Base-by-base conservation (phyloP, 2,888 invertebrate genomes). In the Apeira syringaria region DNA sequence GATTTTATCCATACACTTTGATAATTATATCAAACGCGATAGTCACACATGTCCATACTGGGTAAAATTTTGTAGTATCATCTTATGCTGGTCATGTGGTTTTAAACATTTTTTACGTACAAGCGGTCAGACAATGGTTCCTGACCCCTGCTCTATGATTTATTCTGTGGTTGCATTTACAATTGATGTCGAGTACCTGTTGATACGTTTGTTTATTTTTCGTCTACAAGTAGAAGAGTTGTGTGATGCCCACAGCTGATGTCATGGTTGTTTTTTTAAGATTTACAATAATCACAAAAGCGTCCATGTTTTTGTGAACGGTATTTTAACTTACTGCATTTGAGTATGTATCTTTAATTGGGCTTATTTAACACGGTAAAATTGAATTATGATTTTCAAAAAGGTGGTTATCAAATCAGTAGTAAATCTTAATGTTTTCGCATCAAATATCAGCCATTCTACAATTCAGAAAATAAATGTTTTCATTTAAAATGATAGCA, bases 151-250 rank as follows among this genome's bases (percentile, higher is more conserved):
- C 5, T 7, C 20, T 20, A 7, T 20, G 1, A 5, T 7, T 5
- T 5, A 20, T 20, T 20, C 20, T 20, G 20, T 20, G 20, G 20
- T 7, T 59, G 52, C 52, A 45, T 61, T 64, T 56, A 49, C 59
- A 64, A 71, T 65, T 60, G 66, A 62, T 64, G 69, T 64, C 71
- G 74, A 80, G 77, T 73, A 73, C 67, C 55, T 56, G 53, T 63
- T 71, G 65, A 70, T 62, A 73, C 66, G 72, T 61, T 74, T 80
- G 72, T 76, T 81, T 78, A 74, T 75, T 76, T 78, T 71, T 53
- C 17, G 28, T 20, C 10, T 31, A 18, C 36, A 10, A 49, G 47
- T 48, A 35, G 50, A 25, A 34, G 30, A 39, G 34, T 31, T 45
- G 34, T 27, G 29, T 35, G 37, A 39, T 39, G 32, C 39, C 27